Evolutionary conservation across 1,140 invertebrate genomes (phyloP), one percentile per base, ranked within the genome.

Genomic region (Chionoecetes opilio): DNA sequence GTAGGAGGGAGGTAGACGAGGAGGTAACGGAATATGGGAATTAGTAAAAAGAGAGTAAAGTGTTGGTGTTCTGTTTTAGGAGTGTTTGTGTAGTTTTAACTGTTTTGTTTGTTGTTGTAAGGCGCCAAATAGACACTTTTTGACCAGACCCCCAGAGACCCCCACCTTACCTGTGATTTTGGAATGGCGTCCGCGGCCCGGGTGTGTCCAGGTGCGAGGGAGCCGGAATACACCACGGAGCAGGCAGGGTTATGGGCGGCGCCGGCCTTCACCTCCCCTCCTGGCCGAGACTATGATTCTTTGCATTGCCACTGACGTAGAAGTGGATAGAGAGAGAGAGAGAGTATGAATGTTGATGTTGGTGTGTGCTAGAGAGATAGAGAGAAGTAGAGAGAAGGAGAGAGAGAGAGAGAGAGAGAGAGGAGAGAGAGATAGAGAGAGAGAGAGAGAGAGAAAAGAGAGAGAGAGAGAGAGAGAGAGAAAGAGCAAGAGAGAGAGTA

Each of bases 331-430:
- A 75, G 53, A 75, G 53, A 75, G 53, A 46, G 89, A 91, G 41
- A 46, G 29, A 6, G 37, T 17, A 9, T 17, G 32, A 11, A 89
- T 0, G 26, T 5, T 6, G 41, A 46, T 0, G 29, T 26, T n/a
- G 3, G 41, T 14, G 53, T 14, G 53, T 14, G 53, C 8, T 6
- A 75, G 53, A 75, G 53, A 75, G 53, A 75, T 6, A 75, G 53
- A 75, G 53, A 75, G 53, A 75, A 21, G 26, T 6, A 75, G 53
- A 46, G 89, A 91, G 41, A 46, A 3, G 0, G 35, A 46, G 41
- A 46, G 29, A 46, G 89, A 41, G 41, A 46, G 41, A 46, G 38
- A 46, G 35, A 31, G 89, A 87, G 85, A 87, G 37, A 87, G 37
- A 87, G n/a, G n/a, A n/a, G 37, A 87, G 37, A 87, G 85, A 35